Conservation (phyloP, 2,113 vertebrate genomes). For the Menura novaehollandiae region DNA sequence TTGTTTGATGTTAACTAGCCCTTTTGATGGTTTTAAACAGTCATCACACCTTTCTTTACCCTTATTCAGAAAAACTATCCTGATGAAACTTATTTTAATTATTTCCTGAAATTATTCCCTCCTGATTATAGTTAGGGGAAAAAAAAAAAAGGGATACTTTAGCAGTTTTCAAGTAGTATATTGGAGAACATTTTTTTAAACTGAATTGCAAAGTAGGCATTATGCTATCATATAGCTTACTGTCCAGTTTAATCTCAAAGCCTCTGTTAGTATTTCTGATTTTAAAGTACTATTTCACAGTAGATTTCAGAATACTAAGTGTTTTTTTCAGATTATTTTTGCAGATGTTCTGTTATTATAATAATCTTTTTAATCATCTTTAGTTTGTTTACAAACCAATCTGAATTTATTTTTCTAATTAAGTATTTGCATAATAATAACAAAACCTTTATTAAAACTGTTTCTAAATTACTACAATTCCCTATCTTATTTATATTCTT, state of each 20-base stretch:
- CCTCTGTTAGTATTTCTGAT: not conserved
- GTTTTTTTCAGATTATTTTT: not conserved
- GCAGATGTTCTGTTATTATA: not conserved
- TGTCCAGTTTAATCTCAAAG: not conserved
- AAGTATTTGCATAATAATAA: constrained; percentile 15
- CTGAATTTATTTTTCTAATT: not conserved
- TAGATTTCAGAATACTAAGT: not conserved
- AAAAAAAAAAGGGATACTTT: not conserved
- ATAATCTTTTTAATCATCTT: not conserved
- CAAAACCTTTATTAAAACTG: constrained; percentile 1
- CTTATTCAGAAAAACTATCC: not conserved
- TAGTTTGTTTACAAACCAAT: not conserved
- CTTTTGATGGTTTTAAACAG: not conserved
- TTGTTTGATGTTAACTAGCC: not conserved
- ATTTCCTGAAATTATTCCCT: not conserved
- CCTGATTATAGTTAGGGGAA: not conserved
- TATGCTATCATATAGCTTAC: not conserved
- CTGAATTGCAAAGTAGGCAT: accelerated
- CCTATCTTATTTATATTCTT: not conserved
- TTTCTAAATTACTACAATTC: not conserved
- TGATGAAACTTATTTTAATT: not conserved
- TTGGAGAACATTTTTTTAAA: not conserved
- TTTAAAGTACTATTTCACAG: not conserved
- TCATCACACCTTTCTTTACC: not conserved
- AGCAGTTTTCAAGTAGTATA: not conserved